Base-by-base conservation (phyloP, 2,797 vertebrate genomes). In the Rallus crepitans region DNA sequence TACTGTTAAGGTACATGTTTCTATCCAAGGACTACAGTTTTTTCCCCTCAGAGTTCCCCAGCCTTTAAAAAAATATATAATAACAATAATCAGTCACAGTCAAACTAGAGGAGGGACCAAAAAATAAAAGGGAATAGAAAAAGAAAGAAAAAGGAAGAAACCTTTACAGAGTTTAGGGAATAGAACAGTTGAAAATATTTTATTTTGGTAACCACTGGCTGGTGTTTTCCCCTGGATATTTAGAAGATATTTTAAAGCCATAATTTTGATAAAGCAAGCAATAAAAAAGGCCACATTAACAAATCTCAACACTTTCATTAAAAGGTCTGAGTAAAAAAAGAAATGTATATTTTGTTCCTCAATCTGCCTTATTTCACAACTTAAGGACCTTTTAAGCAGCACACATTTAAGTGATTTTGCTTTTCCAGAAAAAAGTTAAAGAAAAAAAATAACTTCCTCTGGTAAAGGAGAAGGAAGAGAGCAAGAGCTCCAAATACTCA, bases 11-110 rank as follows among this genome's bases (percentile, higher is more conserved):
- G 70, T 40, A 79, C 63, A 72, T 56, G 31, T 59, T 95, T 83
- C 81, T 73, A 3, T 73, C 42, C 3, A 5, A 93, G 28, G 27
- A 82, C 35, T 90, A 52, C 59, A 63, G 77, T 12, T 84, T 69
- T 82, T 64, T 87, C 11, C 48, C 48, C 60, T 93, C 42, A 63
- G 77, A 97, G 63, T 23, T 94, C 25, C 40, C 63, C 21, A 27
- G 52, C 48, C 59, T 90, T 93, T 90, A 84, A 89, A 95, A 48
- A 48, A 47, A 42, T 42, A 17, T 42, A 42, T 17, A 42, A 8
- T 40, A 40, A 40, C 15, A 40, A 40, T 40, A 94, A 83, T 94
- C 88, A 92, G 90, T 91, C 73, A 70, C 57, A 83, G 85, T 68
- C 71, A 84, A 83, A 69, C 28, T 31, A 25, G 10, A 37, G 21